A percentile compares a stretch with the other conserved stretches of the same genome.
Evolutionary conservation across 2,888 invertebrate species (phyloP).

Genomic region (Panorpa germanica): DNA sequence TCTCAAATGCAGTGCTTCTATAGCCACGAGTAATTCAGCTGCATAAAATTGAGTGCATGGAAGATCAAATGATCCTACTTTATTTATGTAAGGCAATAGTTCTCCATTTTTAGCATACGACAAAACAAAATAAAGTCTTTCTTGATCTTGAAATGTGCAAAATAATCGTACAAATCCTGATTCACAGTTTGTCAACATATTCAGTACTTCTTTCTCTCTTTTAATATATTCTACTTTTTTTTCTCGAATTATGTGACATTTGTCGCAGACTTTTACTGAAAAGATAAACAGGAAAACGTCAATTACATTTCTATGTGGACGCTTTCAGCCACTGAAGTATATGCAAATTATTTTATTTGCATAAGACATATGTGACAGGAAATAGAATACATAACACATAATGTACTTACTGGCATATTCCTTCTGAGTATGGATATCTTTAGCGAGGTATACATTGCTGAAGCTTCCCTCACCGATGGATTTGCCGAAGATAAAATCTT

Average conservation of each 20-base stretch:
- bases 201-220: conserved; percentile 86
- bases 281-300: conserved; percentile 17
- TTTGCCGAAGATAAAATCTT: conserved; percentile 90
- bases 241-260: conserved; percentile 80
- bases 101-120: conserved; percentile 93
- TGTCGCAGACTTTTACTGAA: conserved; percentile 95
- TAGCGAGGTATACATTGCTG: conserved; percentile 86
- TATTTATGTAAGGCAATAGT: conserved; percentile 76
- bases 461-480: conserved; percentile 95
- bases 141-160: conserved; percentile 91
- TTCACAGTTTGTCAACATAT: conserved; percentile 57
- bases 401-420: conserved; percentile 83
- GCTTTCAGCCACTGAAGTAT: not conserved
- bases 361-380: conserved; percentile 2
- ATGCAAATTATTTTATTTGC: not conserved
- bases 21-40: conserved; percentile 79
- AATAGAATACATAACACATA: conserved; percentile 7
- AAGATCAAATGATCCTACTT: conserved; percentile 75
- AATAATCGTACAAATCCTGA: conserved; percentile 87
- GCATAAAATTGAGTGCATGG: conserved; percentile 85
- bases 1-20: conserved; percentile 77
- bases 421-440: conserved; percentile 71
- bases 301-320: not conserved
- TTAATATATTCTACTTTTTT: conserved; percentile 85
- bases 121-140: conserved; percentile 86